These are phyloP conservation scores for Synanthedon andrenaeformis DNA, from an alignment of 2,888 invertebrate genomes.

Conservation along the genomic window DNA sequence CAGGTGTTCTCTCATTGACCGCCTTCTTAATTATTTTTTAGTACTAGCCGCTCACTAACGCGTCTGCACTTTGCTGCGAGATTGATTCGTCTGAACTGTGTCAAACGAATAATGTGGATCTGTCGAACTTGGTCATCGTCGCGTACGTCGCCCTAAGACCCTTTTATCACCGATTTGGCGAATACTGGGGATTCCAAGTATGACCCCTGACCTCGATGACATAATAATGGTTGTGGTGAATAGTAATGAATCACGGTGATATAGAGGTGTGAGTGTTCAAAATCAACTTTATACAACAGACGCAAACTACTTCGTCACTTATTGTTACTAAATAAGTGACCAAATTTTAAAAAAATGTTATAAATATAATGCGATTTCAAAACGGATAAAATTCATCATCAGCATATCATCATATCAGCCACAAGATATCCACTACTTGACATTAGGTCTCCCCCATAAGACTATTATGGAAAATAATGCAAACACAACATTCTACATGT, in stretches of 20 bases:
- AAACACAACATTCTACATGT: too few relatives aligned
- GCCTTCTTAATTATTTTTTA: neutral
- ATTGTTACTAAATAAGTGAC: too few relatives aligned
- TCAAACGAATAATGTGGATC: conserved; percentile 6
- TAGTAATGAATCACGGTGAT: conserved; percentile 13
- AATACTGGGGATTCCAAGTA: conserved; percentile 11
- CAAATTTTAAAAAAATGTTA: too few relatives aligned
- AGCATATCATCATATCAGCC: too few relatives aligned
- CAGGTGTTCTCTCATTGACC: conserved; percentile 6
- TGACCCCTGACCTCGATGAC: conserved; percentile 7
- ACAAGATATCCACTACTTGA: too few relatives aligned
- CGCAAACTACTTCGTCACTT: too few relatives aligned
- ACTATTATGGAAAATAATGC: too few relatives aligned
- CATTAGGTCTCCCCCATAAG: too few relatives aligned
- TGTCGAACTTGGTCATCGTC: conserved; percentile 14
- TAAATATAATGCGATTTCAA: too few relatives aligned
- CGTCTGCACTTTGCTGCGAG: conserved; percentile 36
- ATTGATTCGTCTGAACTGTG: conserved; percentile 29
- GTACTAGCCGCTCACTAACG: conserved; percentile 11
- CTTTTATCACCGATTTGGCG: conserved; percentile 40
- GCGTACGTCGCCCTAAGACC: conserved; percentile 21
- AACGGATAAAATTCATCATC: too few relatives aligned
- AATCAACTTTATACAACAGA: too few relatives aligned
- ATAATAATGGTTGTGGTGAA: conserved; percentile 1
- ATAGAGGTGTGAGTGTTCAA: too few relatives aligned